phyloP scores from a whole-genome alignment of 2,113 vertebrate genomes.

The Toxotes jaculatrix region DNA sequence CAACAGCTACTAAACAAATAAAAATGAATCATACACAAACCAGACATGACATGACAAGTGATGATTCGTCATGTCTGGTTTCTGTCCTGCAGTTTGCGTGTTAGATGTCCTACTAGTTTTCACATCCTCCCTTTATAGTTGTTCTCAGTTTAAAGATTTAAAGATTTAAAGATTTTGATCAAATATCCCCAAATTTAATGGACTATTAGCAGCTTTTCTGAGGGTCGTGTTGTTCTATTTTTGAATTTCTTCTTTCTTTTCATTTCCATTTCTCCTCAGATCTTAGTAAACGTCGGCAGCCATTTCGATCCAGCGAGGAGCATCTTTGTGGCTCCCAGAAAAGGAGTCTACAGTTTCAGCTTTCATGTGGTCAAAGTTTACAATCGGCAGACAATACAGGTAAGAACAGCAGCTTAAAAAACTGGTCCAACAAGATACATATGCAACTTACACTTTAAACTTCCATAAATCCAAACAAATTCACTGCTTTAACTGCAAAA shows the following conservation, averaged over 20 bases:
- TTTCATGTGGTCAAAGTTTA: slow-evolving; percentile 93
- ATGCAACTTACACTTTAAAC: too few species aligned
- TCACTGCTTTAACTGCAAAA: too few species aligned
- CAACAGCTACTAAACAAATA: too few species aligned
- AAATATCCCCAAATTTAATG: background rate
- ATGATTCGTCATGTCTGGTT: too few species aligned
- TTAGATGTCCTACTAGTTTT: too few species aligned
- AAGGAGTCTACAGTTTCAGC: slow-evolving; percentile 91
- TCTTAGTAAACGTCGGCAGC: slow-evolving; percentile 89
- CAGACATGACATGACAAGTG: too few species aligned
- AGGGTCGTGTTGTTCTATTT: background rate
- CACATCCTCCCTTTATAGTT: too few species aligned
- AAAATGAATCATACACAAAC: too few species aligned
- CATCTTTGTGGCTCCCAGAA: slow-evolving; percentile 88
- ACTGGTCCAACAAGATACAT: too few species aligned
- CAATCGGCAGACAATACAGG: slow-evolving; percentile 91
- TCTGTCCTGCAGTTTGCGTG: too few species aligned
- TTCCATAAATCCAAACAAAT: too few species aligned
- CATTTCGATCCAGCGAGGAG: slow-evolving; percentile 89
- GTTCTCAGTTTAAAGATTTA: too few species aligned
- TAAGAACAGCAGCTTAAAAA: slow-evolving; percentile 52
- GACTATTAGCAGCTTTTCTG: background rate
- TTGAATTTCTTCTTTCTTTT: background rate
- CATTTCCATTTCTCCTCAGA: slow-evolving; percentile 63
- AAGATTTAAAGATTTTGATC: background rate